Evolutionary conservation across 2,113 vertebrate species (phyloP).

Genomic region (Dolichotis patagonum): DNA sequence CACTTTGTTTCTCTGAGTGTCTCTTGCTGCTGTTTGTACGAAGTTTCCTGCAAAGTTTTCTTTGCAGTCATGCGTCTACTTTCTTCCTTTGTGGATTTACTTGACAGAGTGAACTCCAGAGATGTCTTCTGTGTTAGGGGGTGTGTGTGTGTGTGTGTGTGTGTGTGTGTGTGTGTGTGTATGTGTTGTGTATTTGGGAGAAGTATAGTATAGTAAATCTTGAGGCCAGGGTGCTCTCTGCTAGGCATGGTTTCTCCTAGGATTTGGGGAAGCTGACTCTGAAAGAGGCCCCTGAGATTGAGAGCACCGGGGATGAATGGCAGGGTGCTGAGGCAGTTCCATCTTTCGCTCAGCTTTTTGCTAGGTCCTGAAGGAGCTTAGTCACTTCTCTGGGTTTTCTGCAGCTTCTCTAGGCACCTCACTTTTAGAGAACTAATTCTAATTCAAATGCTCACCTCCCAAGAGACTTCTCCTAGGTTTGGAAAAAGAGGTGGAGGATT

Average conservation of each 20-base stretch:
- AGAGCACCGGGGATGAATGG: background rate
- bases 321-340: background rate
- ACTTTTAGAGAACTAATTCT: conserved; percentile 54
- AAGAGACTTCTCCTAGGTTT: background rate
- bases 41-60: conserved; percentile 71
- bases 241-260: background rate
- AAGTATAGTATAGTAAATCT: background rate
- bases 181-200: background rate
- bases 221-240: background rate
- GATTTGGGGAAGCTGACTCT: background rate
- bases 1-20: background rate
- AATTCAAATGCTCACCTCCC: conserved; percentile 29
- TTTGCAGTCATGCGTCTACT: background rate
- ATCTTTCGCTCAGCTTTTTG: conserved; percentile 29
- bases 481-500: conserved; percentile 36
- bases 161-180: background rate
- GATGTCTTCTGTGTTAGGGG: background rate
- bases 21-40: conserved; percentile 11
- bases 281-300: background rate
- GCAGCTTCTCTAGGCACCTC: background rate
- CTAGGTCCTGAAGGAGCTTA: background rate
- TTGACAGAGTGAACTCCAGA: background rate
- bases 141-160: background rate
- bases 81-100: background rate
- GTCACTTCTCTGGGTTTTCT: background rate